Evolutionary conservation across 2,113 vertebrate species (phyloP), one percentile per base, ranked within the genome.

Genomic region (Tupaia tana): DNA sequence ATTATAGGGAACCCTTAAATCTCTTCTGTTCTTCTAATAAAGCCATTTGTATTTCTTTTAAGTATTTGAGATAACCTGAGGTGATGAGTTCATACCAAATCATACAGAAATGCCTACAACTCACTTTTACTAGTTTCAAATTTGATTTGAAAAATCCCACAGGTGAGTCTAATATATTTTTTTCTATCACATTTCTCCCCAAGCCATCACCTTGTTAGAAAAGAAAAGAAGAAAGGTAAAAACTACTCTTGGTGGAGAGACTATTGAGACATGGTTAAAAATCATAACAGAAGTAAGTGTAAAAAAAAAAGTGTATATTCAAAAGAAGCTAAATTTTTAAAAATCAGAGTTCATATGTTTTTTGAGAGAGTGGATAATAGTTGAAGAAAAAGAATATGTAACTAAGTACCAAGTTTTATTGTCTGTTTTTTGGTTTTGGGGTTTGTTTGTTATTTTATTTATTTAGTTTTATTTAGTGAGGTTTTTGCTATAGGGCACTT

Each of bases 11-110:
- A 74, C 8, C 16, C 59, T 80, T 78, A 85, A 85, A 79, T 91
- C 31, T 56, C 34, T 74, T 61, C n/a, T 94, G n/a, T 80, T 74
- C 69, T 86, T 43, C n/a, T 75, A 67, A 59, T 77, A 78, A 89
- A 93, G 3, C 24, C n/a, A 29, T 82, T 90, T 90, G 19, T 74
- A 24, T 71, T 58, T 82, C n/a, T 91, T 94, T 83, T 34, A 77
- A 73, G 58, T 43, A 61, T 91, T 59, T 92, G 19, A 86, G 52
- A 77, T 73, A 63, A 82, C 25, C 22, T 3, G 58, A 63, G 56
- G 52, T 34, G n/a, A 79, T 18, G 29, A 52, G 18, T 56, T 94
- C 54, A 61, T 8, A 14, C 7, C 61, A 73, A 91, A 29, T 66
- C 43, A 82, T 31, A 77, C 24, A 66, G 43, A 91, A 89, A 81